Evolutionary conservation across 2,113 vertebrate genomes (phyloP).

Genomic region (Barbus barbus): DNA sequence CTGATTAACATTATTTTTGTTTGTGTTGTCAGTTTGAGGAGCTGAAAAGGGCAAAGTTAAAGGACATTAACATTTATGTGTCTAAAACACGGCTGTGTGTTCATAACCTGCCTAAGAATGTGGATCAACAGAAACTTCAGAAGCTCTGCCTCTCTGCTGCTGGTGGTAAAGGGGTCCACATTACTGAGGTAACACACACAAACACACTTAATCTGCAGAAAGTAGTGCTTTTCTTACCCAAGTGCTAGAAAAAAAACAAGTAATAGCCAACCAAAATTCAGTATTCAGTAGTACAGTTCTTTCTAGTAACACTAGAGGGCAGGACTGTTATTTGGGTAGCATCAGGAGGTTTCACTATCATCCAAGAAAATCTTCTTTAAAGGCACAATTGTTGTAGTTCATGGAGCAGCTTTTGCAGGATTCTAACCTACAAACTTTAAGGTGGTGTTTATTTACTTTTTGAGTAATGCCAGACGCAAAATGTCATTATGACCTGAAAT

Average conservation of each 20-base stretch:
- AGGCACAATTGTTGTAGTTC: not conserved
- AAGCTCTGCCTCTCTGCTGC: conserved; percentile 73
- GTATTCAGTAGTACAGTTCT: no score
- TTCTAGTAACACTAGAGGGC: conserved; percentile 4
- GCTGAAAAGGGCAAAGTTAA: conserved; percentile 83
- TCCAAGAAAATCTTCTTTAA: not conserved
- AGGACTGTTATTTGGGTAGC: not conserved
- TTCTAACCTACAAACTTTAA: not conserved
- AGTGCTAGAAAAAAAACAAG: not conserved
- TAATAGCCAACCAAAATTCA: not conserved
- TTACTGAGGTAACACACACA: conserved; percentile 80
- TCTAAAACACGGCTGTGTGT: conserved; percentile 86
- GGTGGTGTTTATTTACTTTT: not conserved
- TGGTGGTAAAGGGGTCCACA: conserved; percentile 56
- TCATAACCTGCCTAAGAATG: conserved; percentile 88
- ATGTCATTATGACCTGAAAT: not conserved
- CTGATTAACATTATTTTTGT: not conserved
- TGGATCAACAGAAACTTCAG: conserved; percentile 74
- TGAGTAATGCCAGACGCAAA: not conserved
- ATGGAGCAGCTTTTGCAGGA: not conserved
- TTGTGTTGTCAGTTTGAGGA: conserved; percentile 81
- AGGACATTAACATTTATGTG: conserved; percentile 82
- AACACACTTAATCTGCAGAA: not conserved
- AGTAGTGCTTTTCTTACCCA: not conserved
- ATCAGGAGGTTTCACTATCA: not conserved